Conservation (phyloP, 2,113 vertebrate species). For the Macheiramphus alcinus region DNA sequence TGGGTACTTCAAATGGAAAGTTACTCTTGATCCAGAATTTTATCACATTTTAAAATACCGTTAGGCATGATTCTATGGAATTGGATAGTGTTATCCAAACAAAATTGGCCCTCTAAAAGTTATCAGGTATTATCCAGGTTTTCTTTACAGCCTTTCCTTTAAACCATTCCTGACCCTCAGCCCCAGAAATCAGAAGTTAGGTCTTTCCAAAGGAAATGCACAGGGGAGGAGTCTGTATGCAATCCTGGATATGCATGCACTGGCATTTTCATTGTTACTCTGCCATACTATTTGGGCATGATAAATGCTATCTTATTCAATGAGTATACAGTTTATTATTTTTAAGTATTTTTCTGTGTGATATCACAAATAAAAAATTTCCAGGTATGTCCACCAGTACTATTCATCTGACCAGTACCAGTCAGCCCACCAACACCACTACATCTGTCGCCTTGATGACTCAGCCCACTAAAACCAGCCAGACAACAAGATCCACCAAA, state of each 20-base stretch:
- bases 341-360: neutral
- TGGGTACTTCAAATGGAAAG: neutral
- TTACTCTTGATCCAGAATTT: neutral
- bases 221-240: neutral
- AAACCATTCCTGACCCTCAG: neutral
- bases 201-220: neutral
- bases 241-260: neutral
- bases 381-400: neutral
- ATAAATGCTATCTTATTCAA: neutral
- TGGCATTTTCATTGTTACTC: neutral
- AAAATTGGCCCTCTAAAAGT: neutral
- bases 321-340: neutral
- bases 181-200: neutral
- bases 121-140: neutral
- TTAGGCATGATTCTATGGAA: neutral
- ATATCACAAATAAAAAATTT: neutral
- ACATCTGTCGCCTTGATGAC: fast-evolving
- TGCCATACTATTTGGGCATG: neutral
- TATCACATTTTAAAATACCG: neutral
- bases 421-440: neutral
- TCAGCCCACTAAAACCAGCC: neutral
- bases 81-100: neutral
- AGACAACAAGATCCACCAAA: neutral
- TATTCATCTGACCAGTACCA: neutral
- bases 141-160: neutral